Percentiles rank a stretch among this genome's conserved stretches.
Evolutionary conservation across 2,888 invertebrate species (phyloP).

Genomic region (Catocala fraxini): DNA sequence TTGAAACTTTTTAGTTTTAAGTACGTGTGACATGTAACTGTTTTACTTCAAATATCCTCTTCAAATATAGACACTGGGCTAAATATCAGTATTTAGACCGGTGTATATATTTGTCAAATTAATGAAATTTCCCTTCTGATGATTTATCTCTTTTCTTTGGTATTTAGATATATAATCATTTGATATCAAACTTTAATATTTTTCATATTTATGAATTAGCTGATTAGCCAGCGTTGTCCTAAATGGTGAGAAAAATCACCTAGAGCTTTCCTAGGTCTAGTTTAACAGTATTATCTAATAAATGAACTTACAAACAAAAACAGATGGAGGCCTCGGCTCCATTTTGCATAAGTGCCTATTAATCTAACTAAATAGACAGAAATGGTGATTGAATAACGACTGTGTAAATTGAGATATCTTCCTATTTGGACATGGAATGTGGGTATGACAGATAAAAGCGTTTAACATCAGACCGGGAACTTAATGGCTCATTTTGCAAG

Average conservation of each 20-base stretch:
- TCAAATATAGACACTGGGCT: no score
- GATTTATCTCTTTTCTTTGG: no score
- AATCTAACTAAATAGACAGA: conserved; percentile 27
- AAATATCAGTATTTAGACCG: no score
- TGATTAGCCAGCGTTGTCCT: no score
- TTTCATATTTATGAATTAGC: no score
- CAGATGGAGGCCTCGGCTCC: neutral
- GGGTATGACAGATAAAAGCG: conserved; percentile 40
- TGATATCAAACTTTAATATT: no score
- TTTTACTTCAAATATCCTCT: neutral
- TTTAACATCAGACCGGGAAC: conserved; percentile 20
- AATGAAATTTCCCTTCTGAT: no score
- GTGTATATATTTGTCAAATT: no score
- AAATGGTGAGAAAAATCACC: no score
- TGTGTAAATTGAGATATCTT: conserved; percentile 34
- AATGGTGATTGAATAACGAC: conserved; percentile 34
- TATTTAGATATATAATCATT: no score
- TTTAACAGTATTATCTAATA: no score
- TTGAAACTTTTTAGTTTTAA: neutral
- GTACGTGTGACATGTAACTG: neutral
- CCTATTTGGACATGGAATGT: conserved; percentile 47
- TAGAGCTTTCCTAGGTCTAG: no score
- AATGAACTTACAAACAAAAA: neutral
- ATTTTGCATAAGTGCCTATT: conserved; percentile 11
- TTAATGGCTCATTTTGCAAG: conserved; percentile 33